Evolutionary conservation across 1,140 invertebrate genomes (phyloP).

Genomic region (Mercenaria mercenaria): DNA sequence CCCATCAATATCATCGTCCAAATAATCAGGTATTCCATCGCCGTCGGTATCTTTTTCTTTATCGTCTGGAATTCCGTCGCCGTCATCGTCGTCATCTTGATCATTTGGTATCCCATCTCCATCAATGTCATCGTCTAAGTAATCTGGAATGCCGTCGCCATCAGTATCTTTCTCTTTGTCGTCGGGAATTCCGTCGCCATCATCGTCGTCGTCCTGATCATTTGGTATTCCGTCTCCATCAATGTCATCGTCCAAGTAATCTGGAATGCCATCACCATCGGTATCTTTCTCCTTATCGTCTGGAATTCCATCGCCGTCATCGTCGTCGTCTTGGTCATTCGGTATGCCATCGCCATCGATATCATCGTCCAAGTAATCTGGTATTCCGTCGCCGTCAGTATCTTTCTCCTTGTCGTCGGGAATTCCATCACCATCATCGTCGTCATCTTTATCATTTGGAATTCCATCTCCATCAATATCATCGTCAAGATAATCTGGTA

Average conservation of each 20-base stretch:
- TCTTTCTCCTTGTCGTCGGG: slow-evolving; percentile 79
- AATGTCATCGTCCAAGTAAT: slow-evolving; percentile 76
- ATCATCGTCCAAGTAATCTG: slow-evolving; percentile 76
- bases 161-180: slow-evolving; percentile 76
- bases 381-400: slow-evolving; percentile 77
- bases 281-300: slow-evolving; percentile 78
- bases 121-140: slow-evolving; percentile 75
- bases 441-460: slow-evolving; percentile 74
- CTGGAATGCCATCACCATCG: slow-evolving; percentile 82
- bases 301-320: slow-evolving; percentile 82
- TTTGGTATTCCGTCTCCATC: slow-evolving; percentile 82
- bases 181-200: slow-evolving; percentile 81
- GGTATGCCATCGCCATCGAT: slow-evolving; percentile 81
- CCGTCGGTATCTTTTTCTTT: slow-evolving; percentile 83
- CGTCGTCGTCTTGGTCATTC: slow-evolving; percentile 77
- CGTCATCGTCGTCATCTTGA: slow-evolving; percentile 79
- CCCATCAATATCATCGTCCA: slow-evolving; percentile 79
- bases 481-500: slow-evolving; percentile 78
- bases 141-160: slow-evolving; percentile 78
- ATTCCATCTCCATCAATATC: slow-evolving; percentile 76
- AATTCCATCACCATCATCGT: slow-evolving; percentile 80
- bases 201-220: slow-evolving; percentile 76
- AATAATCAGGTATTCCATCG: slow-evolving; percentile 82
- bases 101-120: slow-evolving; percentile 82
- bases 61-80: slow-evolving; percentile 82